Base-by-base conservation (phyloP, 1,140 invertebrate genomes). In the Anastrepha obliqua region DNA sequence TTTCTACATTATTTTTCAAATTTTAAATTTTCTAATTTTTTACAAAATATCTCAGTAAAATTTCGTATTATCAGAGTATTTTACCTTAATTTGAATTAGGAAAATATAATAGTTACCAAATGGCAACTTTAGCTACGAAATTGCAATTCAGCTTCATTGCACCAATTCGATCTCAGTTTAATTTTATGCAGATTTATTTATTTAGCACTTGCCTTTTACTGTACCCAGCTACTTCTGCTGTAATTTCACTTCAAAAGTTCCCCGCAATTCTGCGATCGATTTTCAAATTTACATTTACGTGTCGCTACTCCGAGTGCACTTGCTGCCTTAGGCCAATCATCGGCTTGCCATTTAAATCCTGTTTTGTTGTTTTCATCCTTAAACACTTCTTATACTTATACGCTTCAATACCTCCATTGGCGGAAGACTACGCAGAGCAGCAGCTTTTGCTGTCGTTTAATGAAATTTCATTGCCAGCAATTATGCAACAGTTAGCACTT, bases 401-500 rank as follows among this genome's bases (percentile, higher is more conserved):
- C 11, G 6, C 11, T 55, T 55, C 51, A 55, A 8, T 55, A 11
- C 51, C 11, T 55, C 11, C 51, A 11, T 11, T 6, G 51, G 11
- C 6, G 51, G 51, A 55, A 55, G 51, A 55, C 2, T 55, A 55
- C 51, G 6, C 51, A 55, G 11, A 55, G 6, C 9, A 20, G 47
- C 74, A n/a, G 15, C n/a, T 8, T 62, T 62, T 62, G 5, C n/a
- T 81, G 74, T 29, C 44, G 47, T 81, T 81, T 81, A 81, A 55
- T 51, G 20, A 81, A 81, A 81, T 81, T 81, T 81, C 74, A 81
- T 81, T 81, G 74, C 47, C 9, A 55, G 74, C 74, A 51, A 81
- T 81, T 81, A 81, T 55, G 74, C 74, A 81, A 81, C 74, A 81
- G 55, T 81, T 81, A 81, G 44, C 74, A 81, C 74, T 81, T 81